phyloP scores from a whole-genome alignment of 2,888 invertebrate species.

The Cerceris ruficornis region DNA sequence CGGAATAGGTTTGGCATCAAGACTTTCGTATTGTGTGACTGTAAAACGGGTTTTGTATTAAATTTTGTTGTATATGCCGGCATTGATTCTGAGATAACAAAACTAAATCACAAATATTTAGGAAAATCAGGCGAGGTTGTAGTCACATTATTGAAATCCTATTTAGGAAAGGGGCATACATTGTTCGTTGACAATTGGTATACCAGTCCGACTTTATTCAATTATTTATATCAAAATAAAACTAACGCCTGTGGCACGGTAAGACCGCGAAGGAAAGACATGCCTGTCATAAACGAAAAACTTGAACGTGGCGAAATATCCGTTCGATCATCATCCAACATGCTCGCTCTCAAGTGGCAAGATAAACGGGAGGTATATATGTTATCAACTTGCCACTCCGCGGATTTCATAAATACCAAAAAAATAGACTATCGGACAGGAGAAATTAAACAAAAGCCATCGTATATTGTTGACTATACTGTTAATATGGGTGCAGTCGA shows the following conservation, averaged over 20 bases:
- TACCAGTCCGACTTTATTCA: conserved; percentile 14
- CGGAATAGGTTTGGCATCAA: no score
- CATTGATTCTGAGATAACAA: conserved; percentile 11
- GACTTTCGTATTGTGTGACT: no score
- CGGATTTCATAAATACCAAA: conserved; percentile 4
- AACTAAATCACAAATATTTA: conserved; percentile 9
- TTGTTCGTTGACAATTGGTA: conserved; percentile 25
- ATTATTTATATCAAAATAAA: conserved; percentile 17
- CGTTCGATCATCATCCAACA: conserved; percentile 62
- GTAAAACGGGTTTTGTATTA: conserved; percentile 1
- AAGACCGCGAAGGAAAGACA: background rate
- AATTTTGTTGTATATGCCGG: conserved; percentile 35
- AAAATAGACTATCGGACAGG: conserved; percentile 14
- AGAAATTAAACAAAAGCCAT: conserved; percentile 9
- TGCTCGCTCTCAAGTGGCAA: conserved; percentile 15
- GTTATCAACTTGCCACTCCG: conserved; percentile 32
- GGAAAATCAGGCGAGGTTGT: conserved; percentile 25
- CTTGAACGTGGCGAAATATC: conserved; percentile 26
- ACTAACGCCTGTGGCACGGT: conserved; percentile 26
- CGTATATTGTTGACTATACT: conserved; percentile 10
- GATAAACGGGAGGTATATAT: conserved; percentile 5
- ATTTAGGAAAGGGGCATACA: conserved; percentile 27
- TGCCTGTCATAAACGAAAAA: conserved; percentile 16
- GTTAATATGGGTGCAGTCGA: conserved; percentile 7
- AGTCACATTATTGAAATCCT: conserved; percentile 8